These are phyloP conservation scores for Pseudochirops corinnae DNA, from an alignment of 2,797 vertebrate genomes.

Conservation along the genomic window DNA sequence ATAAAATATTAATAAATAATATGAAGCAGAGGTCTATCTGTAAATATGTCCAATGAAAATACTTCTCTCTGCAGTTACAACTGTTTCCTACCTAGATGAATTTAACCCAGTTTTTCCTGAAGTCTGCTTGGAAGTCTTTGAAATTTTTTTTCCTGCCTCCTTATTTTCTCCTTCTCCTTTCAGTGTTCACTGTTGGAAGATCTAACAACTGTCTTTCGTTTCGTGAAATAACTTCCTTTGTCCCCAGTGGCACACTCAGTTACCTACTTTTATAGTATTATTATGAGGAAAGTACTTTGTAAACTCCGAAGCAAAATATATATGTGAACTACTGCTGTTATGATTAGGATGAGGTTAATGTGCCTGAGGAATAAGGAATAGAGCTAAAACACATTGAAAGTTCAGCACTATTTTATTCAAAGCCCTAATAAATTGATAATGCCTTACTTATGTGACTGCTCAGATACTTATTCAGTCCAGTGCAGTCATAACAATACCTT, in stretches of 20 bases:
- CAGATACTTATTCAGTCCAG: background rate
- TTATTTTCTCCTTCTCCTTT: background rate
- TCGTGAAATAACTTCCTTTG: background rate
- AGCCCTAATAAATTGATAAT: background rate
- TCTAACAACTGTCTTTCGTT: background rate
- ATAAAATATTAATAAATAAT: background rate
- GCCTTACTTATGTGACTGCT: background rate
- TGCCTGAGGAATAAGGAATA: background rate
- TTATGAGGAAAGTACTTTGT: background rate
- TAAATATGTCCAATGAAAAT: background rate
- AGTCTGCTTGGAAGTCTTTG: background rate
- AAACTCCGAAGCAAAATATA: background rate
- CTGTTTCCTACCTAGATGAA: background rate
- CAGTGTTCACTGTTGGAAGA: background rate
- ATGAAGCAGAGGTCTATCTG: background rate
- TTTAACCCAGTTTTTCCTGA: background rate
- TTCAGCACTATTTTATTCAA: background rate
- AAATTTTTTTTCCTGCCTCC: background rate
- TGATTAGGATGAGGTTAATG: background rate
- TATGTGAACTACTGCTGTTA: background rate
- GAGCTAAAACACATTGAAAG: background rate
- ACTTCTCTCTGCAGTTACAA: background rate
- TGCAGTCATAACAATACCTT: background rate
- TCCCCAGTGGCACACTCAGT: background rate
- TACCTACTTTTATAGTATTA: background rate